phyloP scores from a whole-genome alignment of 1,140 invertebrate species.

The Armadillidium nasatum region DNA sequence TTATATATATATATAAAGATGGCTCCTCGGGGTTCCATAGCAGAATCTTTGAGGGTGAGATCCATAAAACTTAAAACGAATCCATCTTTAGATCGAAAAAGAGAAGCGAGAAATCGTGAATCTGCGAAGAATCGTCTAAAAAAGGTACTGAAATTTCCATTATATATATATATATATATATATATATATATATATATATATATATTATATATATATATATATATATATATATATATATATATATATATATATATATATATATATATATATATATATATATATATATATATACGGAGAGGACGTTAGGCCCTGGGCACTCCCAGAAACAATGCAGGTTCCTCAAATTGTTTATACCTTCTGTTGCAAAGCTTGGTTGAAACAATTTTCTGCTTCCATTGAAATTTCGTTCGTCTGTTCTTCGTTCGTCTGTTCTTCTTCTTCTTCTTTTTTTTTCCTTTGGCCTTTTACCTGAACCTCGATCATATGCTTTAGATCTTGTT shows the following conservation, averaged over 20 bases:
- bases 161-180: not conserved
- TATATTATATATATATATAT: not conserved
- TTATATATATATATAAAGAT: not conserved
- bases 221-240: slow-evolving; percentile 13
- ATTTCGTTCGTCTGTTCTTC: not conserved
- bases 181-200: not conserved
- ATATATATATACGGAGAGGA: slow-evolving; percentile 4
- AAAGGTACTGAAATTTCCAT: no score
- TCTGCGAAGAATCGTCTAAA: no score
- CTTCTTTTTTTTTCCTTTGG: no score
- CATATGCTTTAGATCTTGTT: no score
- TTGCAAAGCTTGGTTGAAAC: not conserved
- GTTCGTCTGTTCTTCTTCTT: not conserved
- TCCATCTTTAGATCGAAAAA: not conserved
- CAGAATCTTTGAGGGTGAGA: not conserved
- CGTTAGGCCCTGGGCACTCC: no score
- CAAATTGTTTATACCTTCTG: no score
- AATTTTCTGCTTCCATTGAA: not conserved
- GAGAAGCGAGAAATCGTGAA: no score
- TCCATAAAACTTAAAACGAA: not conserved
- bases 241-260: slow-evolving; percentile 4
- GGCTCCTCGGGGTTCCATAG: not conserved
- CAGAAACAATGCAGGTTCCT: no score
- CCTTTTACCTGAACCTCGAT: no score
- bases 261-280: slow-evolving; percentile 5